phyloP scores from a whole-genome alignment of 2,888 invertebrate genomes.

The Scrobipalpa costella region DNA sequence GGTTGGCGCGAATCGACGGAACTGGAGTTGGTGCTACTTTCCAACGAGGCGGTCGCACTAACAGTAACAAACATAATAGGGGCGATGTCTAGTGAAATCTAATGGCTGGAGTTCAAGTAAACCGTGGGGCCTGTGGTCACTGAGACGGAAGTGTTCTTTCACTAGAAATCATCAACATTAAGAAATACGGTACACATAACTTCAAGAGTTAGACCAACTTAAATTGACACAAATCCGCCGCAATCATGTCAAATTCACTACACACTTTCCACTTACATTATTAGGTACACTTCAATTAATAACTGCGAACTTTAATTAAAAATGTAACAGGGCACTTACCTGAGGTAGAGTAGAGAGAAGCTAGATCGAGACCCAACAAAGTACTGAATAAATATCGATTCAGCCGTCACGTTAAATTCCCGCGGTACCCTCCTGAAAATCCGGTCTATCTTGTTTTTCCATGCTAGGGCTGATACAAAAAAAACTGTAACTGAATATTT shows the following conservation, averaged over 20 bases:
- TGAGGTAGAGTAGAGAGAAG: conserved; percentile 47
- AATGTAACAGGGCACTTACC: conserved; percentile 45
- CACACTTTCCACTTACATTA: no score
- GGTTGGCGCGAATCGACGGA: conserved; percentile 35
- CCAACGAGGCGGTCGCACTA: conserved; percentile 36
- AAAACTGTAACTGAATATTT: neutral
- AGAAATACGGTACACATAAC: neutral
- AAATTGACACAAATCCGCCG: neutral
- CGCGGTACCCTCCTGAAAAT: conserved; percentile 38
- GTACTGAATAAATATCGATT: conserved; percentile 51
- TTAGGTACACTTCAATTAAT: no score
- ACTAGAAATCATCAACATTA: conserved; percentile 4
- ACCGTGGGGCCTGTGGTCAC: neutral
- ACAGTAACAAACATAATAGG: conserved; percentile 21
- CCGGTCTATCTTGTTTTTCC: conserved; percentile 22
- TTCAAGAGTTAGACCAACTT: no score
- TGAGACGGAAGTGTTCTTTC: neutral
- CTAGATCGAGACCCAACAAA: conserved; percentile 47
- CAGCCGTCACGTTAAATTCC: conserved; percentile 56
- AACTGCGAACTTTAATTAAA: no score
- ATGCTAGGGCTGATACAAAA: conserved; percentile 51
- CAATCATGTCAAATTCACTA: neutral
- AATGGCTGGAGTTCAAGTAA: conserved; percentile 15
- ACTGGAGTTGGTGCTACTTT: conserved; percentile 42
- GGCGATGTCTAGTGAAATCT: conserved; percentile 16